These are phyloP conservation scores for Pollenia amentaria DNA, from an alignment of 2,888 invertebrate species.

Conservation along the genomic window DNA sequence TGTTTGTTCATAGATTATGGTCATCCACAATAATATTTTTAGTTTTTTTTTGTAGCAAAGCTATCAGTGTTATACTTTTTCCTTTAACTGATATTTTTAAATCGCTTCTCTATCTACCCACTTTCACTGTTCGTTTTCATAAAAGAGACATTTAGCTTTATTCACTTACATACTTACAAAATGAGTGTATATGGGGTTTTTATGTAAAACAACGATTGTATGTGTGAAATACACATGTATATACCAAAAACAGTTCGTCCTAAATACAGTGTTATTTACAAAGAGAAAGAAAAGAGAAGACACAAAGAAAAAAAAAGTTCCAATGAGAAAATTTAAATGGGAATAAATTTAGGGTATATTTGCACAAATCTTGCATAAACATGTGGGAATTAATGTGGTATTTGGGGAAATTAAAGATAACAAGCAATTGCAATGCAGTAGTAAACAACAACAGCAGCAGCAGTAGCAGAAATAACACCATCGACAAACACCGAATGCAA, in stretches of 20 bases:
- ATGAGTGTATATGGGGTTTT: not conserved
- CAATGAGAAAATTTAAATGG: conserved; percentile 38
- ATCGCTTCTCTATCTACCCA: not conserved
- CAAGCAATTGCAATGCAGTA: conserved; percentile 71
- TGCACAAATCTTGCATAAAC: conserved; percentile 68
- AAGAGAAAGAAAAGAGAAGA: not conserved
- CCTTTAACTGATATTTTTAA: not conserved
- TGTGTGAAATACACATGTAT: not conserved
- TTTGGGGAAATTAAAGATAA: conserved; percentile 73
- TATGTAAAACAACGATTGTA: conserved; percentile 22
- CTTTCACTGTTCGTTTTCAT: not conserved
- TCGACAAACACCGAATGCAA: conserved; percentile 37
- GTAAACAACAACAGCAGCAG: conserved; percentile 40
- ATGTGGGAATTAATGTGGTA: conserved; percentile 74
- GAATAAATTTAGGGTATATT: conserved; percentile 57
- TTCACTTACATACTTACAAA: conserved; percentile 36
- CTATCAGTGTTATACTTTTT: not conserved
- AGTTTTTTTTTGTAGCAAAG: too few relatives aligned
- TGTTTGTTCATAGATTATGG: too few relatives aligned
- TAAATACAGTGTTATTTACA: conserved; percentile 43
- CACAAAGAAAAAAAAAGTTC: not conserved
- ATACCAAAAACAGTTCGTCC: conserved; percentile 18
- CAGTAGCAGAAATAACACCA: conserved; percentile 54
- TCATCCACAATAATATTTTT: too few relatives aligned
- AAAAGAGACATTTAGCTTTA: conserved; percentile 44